Percentiles rank a stretch among this genome's conserved stretches.
Conservation (phyloP, 2,888 invertebrate genomes). For the Tigriopus californicus region DNA sequence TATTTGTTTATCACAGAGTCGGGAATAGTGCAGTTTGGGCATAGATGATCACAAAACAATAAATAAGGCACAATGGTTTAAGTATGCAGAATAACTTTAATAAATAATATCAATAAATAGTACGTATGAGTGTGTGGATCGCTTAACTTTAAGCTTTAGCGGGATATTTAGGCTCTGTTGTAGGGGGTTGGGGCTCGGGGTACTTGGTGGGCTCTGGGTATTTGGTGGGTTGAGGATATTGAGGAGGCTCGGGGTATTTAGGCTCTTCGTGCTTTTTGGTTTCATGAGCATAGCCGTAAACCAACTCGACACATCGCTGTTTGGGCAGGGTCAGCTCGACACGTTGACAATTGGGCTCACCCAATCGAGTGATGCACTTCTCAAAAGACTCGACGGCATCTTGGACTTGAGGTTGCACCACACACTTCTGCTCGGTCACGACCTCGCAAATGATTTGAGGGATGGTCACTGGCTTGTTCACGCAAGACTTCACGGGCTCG, state of each 20-base stretch:
- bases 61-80: too few species aligned
- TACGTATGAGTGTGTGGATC: too few species aligned
- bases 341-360: conserved; percentile 11
- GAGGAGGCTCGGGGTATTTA: neutral
- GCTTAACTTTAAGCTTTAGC: too few species aligned
- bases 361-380: conserved; percentile 11
- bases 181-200: neutral
- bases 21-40: too few species aligned
- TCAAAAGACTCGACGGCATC: conserved; percentile 7
- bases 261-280: neutral
- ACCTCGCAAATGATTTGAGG: conserved; percentile 9
- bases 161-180: too few species aligned
- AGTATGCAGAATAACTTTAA: too few species aligned
- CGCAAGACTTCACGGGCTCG: conserved; percentile 14
- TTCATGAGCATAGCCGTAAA: conserved; percentile 14
- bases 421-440: conserved; percentile 7
- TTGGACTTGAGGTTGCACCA: conserved; percentile 10
- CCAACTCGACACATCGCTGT: conserved; percentile 9
- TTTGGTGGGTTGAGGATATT: neutral
- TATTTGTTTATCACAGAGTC: too few species aligned
- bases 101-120: too few species aligned
- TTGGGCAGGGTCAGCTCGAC: conserved; percentile 15
- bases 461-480: conserved; percentile 14
- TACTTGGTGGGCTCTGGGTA: neutral
- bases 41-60: too few species aligned